These are phyloP conservation scores for Macaca fascicularis DNA, from an alignment of 2,113 vertebrate species.

Conservation along the genomic window DNA sequence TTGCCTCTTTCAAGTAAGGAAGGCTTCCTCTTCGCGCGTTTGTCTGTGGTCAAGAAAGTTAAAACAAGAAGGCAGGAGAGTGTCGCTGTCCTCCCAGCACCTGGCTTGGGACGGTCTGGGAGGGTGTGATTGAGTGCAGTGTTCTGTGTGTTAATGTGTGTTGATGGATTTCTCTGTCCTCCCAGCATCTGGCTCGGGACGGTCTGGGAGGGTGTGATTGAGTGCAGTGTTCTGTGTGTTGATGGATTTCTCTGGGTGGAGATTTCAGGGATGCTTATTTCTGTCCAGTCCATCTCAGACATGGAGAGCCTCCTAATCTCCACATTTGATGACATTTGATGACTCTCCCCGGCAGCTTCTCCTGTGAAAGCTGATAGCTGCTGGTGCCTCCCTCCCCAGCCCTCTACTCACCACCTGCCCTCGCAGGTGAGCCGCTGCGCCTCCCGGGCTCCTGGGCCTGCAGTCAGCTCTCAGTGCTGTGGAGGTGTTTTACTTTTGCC, in stretches of 20 bases:
- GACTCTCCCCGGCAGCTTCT: accelerated
- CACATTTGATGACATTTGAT: neutral
- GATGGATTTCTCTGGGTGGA: neutral
- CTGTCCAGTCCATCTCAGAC: neutral
- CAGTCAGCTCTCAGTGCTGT: neutral
- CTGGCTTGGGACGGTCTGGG: neutral
- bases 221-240: neutral
- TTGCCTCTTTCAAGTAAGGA: neutral
- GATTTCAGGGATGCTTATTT: neutral
- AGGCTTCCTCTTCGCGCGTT: neutral
- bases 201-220: neutral
- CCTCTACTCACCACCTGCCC: neutral
- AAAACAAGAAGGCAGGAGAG: neutral
- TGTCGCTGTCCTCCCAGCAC: accelerated
- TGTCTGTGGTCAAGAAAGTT: neutral
- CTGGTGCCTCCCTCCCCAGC: too few species aligned
- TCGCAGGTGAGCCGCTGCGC: accelerated
- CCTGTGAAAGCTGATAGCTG: neutral
- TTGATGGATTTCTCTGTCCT: neutral
- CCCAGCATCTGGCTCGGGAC: neutral
- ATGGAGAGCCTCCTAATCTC: too few species aligned
- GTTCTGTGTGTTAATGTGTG: neutral
- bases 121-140: neutral
- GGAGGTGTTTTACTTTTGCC: neutral
- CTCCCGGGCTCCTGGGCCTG: neutral